Evolutionary conservation across 2,113 vertebrate species (phyloP), one percentile per base, ranked within the genome.

Genomic region (Chaetura pelagica): DNA sequence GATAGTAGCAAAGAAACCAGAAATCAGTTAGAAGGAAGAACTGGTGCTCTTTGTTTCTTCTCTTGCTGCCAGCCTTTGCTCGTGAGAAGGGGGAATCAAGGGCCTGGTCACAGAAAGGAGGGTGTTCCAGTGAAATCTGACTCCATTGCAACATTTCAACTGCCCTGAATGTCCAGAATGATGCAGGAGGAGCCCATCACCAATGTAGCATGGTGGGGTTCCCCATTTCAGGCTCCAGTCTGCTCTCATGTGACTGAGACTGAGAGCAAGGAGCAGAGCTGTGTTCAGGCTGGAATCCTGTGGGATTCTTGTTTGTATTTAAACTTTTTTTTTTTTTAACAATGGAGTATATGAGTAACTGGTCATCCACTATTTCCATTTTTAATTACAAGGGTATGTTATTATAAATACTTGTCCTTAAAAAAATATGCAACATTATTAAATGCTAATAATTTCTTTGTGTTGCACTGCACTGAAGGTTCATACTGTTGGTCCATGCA

Each of bases 151-250:
- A 32, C 74, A 34, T 57, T 72, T 42, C 0, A 4, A n/a, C 52
- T 73, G 62, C 51, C 35, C 75, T 57, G 27, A 59, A 19, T 26
- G 11, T 29, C 67, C 48, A 27, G 29, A 48, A 12, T 9, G n/a
- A 10, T 9, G 7, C 8, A n/a, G 24, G 23, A 61, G 44, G 34
- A 64, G 16, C 17, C 40, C 0, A 0, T 49, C 61, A 42, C 30
- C 16, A 15, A 14, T 42, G 17, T n/a, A 48, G 26, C 3, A 0
- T 38, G 23, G 22, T 51, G 34, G 51, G 59, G 54, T 67, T 59
- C 32, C 18, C 15, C 4, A 0, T 61, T 49, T 35, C 6, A 3
- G 29, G 19, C 34, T 55, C 30, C 16, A 15, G 22, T 23, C 54
- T 67, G 23, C 32, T 61, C 49, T 19, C 4, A 12, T 40, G 46